Evolutionary conservation across 2,797 vertebrate species (phyloP), one percentile per base, ranked within the genome.

Genomic region (Halcyon leucocephala): DNA sequence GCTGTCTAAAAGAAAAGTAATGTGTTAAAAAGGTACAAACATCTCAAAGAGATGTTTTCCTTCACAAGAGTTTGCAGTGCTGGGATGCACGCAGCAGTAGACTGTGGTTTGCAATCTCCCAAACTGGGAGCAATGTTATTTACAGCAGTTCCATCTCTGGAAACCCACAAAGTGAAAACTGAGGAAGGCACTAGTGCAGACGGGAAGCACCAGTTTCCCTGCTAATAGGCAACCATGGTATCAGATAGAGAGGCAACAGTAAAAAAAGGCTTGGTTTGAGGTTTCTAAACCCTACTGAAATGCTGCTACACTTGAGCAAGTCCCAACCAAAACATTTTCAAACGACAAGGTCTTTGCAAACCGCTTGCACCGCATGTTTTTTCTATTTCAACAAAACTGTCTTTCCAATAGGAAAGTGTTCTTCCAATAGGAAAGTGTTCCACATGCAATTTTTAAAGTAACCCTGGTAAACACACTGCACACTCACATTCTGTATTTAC

Each of bases 261-360:
- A 60, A 60, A 25, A 81, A 65, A 0, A 1, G 14, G 10, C 14
- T 55, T 67, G 8, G 4, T 12, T 84, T 92, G 83, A 0, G 1
- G 26, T 76, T 93, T 89, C 77, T 71, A 46, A 46, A 58, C 7
- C 16, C 28, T 37, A 6, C 31, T 9, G 42, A 84, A 84, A 39
- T 14, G 46, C 11, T 37, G 51, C 10, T 37, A 2, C 0, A 0
- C 44, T 51, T 7, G 4, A 84, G 35, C 48, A 16, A 84, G 24
- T 26, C 71, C 10, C 55, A 90, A 26, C 5, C 24, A 82, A 64
- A 84, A 61, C 10, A 10, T 21, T 91, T 92, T 73, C n/a, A 85
- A 87, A 62, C 37, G 0, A 16, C 0, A 0, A 28, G 0, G 0
- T 54, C n/a, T 79, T 69, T 82, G 71, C 21, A 90, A 82, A 79